Evolutionary conservation across 2,888 invertebrate genomes (phyloP).

Genomic region (Drosophila macrospina): DNA sequence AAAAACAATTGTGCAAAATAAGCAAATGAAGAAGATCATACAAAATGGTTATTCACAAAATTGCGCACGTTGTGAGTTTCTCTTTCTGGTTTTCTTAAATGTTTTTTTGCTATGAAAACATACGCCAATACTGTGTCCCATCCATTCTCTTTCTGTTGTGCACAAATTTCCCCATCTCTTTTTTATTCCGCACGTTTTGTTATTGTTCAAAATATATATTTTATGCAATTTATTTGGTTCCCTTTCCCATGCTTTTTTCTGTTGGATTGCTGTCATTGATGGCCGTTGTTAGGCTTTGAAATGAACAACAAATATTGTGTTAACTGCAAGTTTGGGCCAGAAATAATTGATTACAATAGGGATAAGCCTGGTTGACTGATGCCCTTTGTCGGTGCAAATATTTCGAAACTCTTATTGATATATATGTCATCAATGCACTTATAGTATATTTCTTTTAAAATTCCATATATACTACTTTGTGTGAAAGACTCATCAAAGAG

Average conservation of each 20-base stretch:
- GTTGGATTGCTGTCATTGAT: slow-evolving; percentile 4
- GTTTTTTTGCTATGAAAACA: no score
- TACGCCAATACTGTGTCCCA: slow-evolving; percentile 42
- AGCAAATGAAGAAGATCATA: slow-evolving; percentile 15
- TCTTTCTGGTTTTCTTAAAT: slow-evolving; percentile 7
- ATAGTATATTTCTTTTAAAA: neutral
- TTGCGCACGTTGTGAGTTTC: slow-evolving; percentile 40
- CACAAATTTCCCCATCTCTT: neutral
- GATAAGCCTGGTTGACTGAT: slow-evolving; percentile 50
- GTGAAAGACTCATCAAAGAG: neutral
- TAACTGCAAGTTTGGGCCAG: slow-evolving; percentile 37
- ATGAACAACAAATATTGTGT: slow-evolving; percentile 50
- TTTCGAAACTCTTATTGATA: neutral
- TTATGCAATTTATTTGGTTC: slow-evolving; percentile 35
- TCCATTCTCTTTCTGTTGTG: slow-evolving; percentile 10
- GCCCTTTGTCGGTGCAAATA: slow-evolving; percentile 36
- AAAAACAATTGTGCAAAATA: slow-evolving; percentile 45
- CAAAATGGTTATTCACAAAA: slow-evolving; percentile 33
- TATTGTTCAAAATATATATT: slow-evolving; percentile 43
- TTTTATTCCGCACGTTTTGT: slow-evolving; percentile 57
- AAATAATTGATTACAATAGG: slow-evolving; percentile 48
- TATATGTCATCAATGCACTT: neutral
- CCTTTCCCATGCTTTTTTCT: slow-evolving; percentile 1
- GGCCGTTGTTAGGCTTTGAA: slow-evolving; percentile 37
- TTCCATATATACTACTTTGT: neutral